Evolutionary conservation across 2,113 vertebrate genomes (phyloP).

Genomic region (Saimiri boliviensis): DNA sequence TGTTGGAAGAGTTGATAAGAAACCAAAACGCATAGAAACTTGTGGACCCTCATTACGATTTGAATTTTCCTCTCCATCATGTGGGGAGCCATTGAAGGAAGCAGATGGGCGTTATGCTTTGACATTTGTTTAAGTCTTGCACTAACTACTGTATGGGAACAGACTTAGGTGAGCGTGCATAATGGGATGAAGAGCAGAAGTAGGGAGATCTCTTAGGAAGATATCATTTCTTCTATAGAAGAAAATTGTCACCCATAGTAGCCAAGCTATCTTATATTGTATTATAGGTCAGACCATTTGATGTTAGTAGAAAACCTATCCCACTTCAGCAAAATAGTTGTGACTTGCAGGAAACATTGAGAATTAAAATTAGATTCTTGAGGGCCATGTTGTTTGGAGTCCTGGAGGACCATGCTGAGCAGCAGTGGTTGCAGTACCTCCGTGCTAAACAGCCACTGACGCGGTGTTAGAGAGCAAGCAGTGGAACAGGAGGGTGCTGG

Average conservation of each 20-base stretch:
- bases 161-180: not conserved
- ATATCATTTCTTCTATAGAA: not conserved
- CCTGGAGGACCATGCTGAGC: not conserved
- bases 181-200: not conserved
- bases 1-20: not conserved
- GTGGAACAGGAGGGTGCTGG: accelerated
- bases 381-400: not conserved
- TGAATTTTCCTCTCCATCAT: not conserved
- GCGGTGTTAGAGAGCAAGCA: too few species aligned
- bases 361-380: not conserved
- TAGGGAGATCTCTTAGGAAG: not conserved
- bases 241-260: not conserved
- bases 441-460: not conserved
- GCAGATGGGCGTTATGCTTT: not conserved
- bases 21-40: not conserved
- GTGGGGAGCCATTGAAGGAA: not conserved
- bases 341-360: not conserved
- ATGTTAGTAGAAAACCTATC: not conserved
- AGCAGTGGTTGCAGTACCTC: accelerated
- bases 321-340: not conserved
- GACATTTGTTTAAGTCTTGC: not conserved
- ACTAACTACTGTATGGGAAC: not conserved
- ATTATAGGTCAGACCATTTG: not conserved
- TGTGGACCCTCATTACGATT: not conserved
- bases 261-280: not conserved